Percentiles rank a stretch among this genome's conserved stretches.
Conservation (phyloP, 1,140 invertebrate species). For the Diuraphis noxia region DNA sequence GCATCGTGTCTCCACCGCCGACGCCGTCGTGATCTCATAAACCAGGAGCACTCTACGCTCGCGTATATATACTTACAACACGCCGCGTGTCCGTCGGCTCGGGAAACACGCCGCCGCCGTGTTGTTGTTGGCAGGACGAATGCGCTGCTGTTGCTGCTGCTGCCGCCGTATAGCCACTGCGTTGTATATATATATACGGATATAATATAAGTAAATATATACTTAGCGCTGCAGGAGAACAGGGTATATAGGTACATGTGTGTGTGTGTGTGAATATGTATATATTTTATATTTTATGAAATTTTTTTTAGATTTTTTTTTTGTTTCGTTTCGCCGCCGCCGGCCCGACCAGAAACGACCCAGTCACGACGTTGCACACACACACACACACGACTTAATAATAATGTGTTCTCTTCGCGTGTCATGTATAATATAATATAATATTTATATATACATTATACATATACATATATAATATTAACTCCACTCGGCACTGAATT, state of each 20-base stretch:
- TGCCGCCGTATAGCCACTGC: too few relatives aligned
- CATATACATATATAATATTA: neutral
- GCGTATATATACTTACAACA: too few relatives aligned
- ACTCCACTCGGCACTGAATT: slow-evolving; percentile 13
- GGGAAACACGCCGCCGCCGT: neutral
- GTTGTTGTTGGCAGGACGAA: neutral
- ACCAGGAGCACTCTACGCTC: slow-evolving; percentile 22
- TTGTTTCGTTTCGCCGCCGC: neutral
- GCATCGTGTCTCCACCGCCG: neutral
- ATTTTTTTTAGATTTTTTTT: neutral
- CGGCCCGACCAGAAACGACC: slow-evolving; percentile 23
- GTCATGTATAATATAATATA: slow-evolving; percentile 10
- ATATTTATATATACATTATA: too few relatives aligned
- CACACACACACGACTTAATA: slow-evolving; percentile 32
- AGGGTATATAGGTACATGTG: neutral
- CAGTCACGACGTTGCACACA: slow-evolving; percentile 25
- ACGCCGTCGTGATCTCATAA: slow-evolving; percentile 46
- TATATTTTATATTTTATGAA: neutral
- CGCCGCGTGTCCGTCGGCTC: slow-evolving; percentile 15
- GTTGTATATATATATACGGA: too few relatives aligned
- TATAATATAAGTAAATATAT: neutral
- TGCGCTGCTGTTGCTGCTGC: neutral
- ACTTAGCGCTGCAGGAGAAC: slow-evolving; percentile 18
- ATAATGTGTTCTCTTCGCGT: slow-evolving; percentile 32
- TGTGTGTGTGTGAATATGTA: neutral